Conservation (phyloP, 2,113 vertebrate genomes). For the Ploceus nigricollis region DNA sequence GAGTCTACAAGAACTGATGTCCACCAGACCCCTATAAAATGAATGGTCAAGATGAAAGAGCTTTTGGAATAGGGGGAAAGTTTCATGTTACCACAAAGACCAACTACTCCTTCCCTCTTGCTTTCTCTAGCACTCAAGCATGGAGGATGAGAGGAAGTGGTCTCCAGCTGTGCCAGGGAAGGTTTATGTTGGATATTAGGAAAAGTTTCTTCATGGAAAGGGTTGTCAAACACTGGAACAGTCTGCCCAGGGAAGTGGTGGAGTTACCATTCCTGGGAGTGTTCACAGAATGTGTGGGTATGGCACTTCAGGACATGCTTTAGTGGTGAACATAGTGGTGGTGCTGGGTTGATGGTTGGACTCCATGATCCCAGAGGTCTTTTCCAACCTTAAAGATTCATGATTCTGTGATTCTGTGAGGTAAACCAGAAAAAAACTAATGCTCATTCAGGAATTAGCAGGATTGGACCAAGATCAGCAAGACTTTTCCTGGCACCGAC, state of each 20-base stretch:
- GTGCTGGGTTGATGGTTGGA: not conserved
- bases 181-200: not conserved
- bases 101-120: not conserved
- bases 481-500: fast-evolving
- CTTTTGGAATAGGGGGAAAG: not conserved
- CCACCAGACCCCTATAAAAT: not conserved
- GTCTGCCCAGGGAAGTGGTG: not conserved
- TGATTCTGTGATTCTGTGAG: not conserved
- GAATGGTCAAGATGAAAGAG: not conserved
- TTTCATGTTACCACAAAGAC: not conserved
- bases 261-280: not conserved
- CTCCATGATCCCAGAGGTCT: not conserved
- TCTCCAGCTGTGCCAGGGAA: not conserved
- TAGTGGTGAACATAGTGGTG: not conserved
- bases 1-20: not conserved
- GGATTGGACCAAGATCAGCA: not conserved
- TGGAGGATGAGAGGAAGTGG: not conserved
- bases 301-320: not conserved
- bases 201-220: not conserved
- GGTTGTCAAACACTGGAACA: not conserved
- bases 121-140: not conserved
- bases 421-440: not conserved
- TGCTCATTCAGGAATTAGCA: not conserved
- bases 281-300: not conserved
- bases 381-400: not conserved